A percentile compares a stretch with the other conserved stretches of the same genome.
phyloP scores from a whole-genome alignment of 2,888 invertebrate species.

The Erpobdella octoculata region DNA sequence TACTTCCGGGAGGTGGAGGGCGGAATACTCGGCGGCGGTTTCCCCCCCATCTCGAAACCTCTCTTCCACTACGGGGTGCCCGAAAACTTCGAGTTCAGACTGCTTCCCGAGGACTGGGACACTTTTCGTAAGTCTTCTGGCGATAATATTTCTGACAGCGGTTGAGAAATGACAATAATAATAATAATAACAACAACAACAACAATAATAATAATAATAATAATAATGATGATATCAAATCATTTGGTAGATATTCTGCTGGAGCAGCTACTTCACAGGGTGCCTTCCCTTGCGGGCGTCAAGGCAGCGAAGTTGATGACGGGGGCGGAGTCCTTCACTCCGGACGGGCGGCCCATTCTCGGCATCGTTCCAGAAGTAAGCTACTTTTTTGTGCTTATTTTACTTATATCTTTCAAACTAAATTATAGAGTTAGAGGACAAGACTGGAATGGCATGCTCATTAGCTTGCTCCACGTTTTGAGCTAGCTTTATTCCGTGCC shows the following conservation, averaged over 20 bases:
- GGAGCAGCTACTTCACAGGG: conserved; percentile 72
- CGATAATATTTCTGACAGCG: not conserved
- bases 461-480: no score
- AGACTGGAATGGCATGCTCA: no score
- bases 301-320: conserved; percentile 73
- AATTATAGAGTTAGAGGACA: no score
- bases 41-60: conserved; percentile 81
- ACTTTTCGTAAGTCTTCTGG: conserved; percentile 66
- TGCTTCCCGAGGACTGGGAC: conserved; percentile 76
- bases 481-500: no score
- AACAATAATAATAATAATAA: not conserved
- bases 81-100: conserved; percentile 51
- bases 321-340: conserved; percentile 87
- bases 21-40: conserved; percentile 77
- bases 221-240: not conserved
- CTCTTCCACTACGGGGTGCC: conserved; percentile 69
- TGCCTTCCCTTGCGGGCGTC: conserved; percentile 70
- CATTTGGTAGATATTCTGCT: conserved; percentile 62
- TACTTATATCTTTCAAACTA: no score
- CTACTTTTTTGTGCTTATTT: no score
- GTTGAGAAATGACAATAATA: not conserved
- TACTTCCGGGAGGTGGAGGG: conserved; percentile 67
- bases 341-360: conserved; percentile 89
- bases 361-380: conserved; percentile 84
- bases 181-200: not conserved